Evolutionary conservation across 2,888 invertebrate genomes (phyloP), one percentile per base, ranked within the genome.

Genomic region (Cenopis cana): DNA sequence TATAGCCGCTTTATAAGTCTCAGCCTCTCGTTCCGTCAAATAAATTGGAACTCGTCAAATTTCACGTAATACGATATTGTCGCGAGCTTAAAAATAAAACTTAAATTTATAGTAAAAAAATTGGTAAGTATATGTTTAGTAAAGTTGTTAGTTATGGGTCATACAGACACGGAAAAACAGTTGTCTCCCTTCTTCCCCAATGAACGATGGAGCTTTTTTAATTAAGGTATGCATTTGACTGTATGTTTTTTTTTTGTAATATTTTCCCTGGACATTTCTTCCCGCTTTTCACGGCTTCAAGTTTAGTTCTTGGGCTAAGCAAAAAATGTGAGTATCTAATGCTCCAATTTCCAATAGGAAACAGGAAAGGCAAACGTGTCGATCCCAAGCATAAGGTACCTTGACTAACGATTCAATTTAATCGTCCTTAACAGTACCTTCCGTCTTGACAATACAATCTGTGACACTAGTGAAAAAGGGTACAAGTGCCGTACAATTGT

Each of bases 121-220:
- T 78, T 75, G 66, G 75, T 75, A 54, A 74, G 75, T 74, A 77
- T 77, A 83, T 83, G 79, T 84, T 84, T 84, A 85, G 81, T 73
- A 75, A 76, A 76, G 84, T 85, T 78, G 65, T 69, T 59, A 64
- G 64, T 52, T 64, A 52, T 12, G n/a, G 46, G 46, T 9, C n/a
- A 0, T 20, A 17, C 46, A 46, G 46, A n/a, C 46, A 46, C 14
- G 8, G 46, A 46, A 5, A 41, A 6, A 46, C 5, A n/a, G n/a
- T 46, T 8, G n/a, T n/a, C 14, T 46, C 46, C 1, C 46, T 6
- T 46, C n/a, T 46, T n/a, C 46, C 46, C 14, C 5, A n/a, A 46
- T n/a, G n/a, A 41, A 41, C 41, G 4, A 5, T 5, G 41, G 14
- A 41, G 46, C 46, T 46, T 46, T 24, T 24, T 24, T 24, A 24